Evolutionary conservation across 2,113 vertebrate species (phyloP).

Genomic region (Lamprotornis superbus): DNA sequence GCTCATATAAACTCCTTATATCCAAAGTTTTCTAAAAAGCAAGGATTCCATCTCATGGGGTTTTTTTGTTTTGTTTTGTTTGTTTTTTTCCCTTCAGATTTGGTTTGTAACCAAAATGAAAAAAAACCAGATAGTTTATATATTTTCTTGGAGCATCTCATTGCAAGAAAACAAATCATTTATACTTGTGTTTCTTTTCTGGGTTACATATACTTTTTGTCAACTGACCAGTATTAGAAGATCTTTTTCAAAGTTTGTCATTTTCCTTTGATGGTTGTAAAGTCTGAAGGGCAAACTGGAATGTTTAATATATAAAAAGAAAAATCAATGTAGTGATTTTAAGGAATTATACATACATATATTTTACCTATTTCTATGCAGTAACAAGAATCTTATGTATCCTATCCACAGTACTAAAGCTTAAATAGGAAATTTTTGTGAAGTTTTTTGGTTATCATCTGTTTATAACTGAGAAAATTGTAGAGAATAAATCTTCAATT

Average conservation of each 20-base stretch:
- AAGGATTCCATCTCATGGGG: not conserved
- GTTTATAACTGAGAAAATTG: not conserved
- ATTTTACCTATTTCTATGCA: not conserved
- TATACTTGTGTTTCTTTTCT: not conserved
- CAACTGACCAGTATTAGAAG: not conserved
- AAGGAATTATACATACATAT: not conserved
- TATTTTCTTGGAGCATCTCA: not conserved
- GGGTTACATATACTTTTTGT: not conserved
- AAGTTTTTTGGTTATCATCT: not conserved
- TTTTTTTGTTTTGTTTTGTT: not conserved
- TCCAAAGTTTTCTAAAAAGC: not conserved
- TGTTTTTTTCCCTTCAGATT: fast-evolving
- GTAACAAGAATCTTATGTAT: not conserved
- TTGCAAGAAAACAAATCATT: not conserved
- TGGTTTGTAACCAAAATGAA: not conserved
- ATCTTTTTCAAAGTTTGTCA: not conserved
- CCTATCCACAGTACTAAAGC: not conserved
- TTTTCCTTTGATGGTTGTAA: not conserved
- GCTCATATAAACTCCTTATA: not conserved
- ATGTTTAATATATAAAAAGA: not conserved
- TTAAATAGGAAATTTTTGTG: not conserved
- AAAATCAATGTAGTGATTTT: not conserved
- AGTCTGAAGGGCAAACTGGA: not conserved
- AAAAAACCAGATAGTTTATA: not conserved
- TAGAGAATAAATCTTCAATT: not conserved